A percentile compares a stretch with the other conserved stretches of the same genome.
These are phyloP conservation scores for Cherax destructor DNA, from an alignment of 1,140 invertebrate genomes.

Conservation along the genomic window DNA sequence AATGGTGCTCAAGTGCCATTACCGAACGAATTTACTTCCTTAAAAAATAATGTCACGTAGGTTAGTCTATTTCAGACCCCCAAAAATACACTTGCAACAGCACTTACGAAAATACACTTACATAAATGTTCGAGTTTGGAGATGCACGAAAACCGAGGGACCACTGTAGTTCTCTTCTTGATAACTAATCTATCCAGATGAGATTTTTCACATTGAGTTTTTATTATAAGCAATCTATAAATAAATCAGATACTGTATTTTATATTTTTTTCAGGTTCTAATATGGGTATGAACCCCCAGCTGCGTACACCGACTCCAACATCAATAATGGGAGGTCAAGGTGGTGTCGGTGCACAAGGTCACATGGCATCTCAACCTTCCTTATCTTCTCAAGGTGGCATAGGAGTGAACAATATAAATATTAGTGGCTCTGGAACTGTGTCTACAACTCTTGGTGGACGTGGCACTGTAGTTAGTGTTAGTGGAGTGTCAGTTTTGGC, in stretches of 20 bases:
- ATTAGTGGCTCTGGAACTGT: background rate
- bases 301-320: background rate
- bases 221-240: background rate
- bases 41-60: too few relatives aligned
- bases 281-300: slow-evolving; percentile 16
- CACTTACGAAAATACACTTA: too few relatives aligned
- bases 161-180: too few relatives aligned
- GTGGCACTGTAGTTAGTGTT: background rate
- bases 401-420: slow-evolving; percentile 37
- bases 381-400: slow-evolving; percentile 33
- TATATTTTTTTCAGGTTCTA: slow-evolving; percentile 9
- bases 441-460: slow-evolving; percentile 6
- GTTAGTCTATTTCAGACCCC: too few relatives aligned
- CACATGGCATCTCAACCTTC: slow-evolving; percentile 19
- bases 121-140: too few relatives aligned
- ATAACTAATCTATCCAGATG: background rate
- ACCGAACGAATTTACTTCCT: too few relatives aligned
- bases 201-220: background rate
- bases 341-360: slow-evolving; percentile 4
- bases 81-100: too few relatives aligned
- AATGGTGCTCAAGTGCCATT: too few relatives aligned
- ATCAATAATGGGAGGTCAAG: slow-evolving; percentile 30
- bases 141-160: too few relatives aligned
- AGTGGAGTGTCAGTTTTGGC: slow-evolving; percentile 31
- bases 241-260: background rate